These are phyloP conservation scores for Mythimna albipuncta DNA, from an alignment of 2,888 invertebrate species.

Conservation along the genomic window DNA sequence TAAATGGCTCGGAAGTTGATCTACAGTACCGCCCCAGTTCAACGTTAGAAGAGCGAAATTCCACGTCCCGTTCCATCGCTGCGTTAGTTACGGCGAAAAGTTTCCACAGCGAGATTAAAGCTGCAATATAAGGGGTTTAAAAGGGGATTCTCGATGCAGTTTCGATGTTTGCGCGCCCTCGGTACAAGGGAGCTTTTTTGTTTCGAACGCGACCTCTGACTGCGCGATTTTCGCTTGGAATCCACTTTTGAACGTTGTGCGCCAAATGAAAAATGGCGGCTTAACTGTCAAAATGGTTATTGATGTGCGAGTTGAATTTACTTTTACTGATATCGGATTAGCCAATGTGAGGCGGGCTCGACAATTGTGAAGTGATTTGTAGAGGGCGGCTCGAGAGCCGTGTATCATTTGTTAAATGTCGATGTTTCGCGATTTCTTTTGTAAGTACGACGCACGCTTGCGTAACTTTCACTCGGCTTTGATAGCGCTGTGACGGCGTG, in stretches of 20 bases:
- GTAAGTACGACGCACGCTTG: conserved; percentile 40
- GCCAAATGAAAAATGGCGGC: conserved; percentile 87
- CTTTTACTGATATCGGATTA: conserved; percentile 84
- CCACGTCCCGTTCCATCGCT: conserved; percentile 80
- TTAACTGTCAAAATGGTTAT: conserved; percentile 88
- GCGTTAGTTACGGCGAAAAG: conserved; percentile 75
- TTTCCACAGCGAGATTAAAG: conserved; percentile 77
- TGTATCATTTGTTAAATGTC: conserved; percentile 58
- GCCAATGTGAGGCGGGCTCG: conserved; percentile 65
- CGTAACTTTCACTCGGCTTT: conserved; percentile 42
- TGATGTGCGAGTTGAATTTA: conserved; percentile 85
- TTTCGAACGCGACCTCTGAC: conserved; percentile 80
- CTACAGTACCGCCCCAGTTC: conserved; percentile 77
- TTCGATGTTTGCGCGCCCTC: conserved; percentile 75
- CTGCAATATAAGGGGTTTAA: conserved; percentile 82
- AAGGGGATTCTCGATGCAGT: conserved; percentile 75
- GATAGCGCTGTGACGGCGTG: conserved; percentile 40
- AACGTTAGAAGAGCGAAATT: conserved; percentile 78
- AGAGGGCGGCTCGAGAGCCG: conserved; percentile 28
- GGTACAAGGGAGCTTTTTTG: conserved; percentile 80
- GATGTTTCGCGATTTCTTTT: conserved; percentile 56
- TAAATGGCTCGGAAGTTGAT: conserved; percentile 89
- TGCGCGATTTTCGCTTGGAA: conserved; percentile 79
- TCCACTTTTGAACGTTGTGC: conserved; percentile 78
- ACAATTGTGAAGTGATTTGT: conserved; percentile 57